A percentile compares a stretch with the other conserved stretches of the same genome.
Conservation (phyloP, 2,113 vertebrate genomes). For the Parotia lawesii region DNA sequence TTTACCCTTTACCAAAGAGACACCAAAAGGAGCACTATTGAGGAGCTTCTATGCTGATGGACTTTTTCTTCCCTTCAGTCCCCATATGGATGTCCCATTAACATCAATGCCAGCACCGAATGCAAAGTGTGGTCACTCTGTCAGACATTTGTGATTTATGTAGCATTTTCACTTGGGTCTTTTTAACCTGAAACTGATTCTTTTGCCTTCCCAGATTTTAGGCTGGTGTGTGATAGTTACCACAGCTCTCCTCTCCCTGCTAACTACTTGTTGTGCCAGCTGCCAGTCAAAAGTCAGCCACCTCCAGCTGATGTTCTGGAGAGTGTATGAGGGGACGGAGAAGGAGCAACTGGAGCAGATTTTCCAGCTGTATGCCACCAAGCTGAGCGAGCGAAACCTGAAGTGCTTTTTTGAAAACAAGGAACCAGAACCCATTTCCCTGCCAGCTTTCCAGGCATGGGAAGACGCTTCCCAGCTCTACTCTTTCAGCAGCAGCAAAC, state of each 20-base stretch:
- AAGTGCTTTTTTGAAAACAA: conserved; percentile 82
- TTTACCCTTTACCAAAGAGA: not conserved
- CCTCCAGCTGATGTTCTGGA: conserved; percentile 87
- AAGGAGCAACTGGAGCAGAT: conserved; percentile 75
- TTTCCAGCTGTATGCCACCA: conserved; percentile 74
- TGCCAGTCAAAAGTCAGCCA: conserved; percentile 86
- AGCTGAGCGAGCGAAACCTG: conserved; percentile 82
- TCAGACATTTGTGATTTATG: not conserved
- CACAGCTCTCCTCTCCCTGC: conserved; percentile 74
- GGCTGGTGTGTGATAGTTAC: conserved; percentile 84
- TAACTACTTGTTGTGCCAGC: conserved; percentile 75
- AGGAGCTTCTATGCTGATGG: not conserved
- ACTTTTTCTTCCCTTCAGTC: not conserved
- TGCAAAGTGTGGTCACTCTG: not conserved
- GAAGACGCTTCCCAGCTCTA: conserved; percentile 81
- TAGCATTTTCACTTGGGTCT: not conserved
- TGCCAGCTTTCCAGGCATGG: conserved; percentile 79
- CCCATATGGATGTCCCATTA: not conserved
- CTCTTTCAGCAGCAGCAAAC: conserved; percentile 65
- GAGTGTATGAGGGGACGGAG: conserved; percentile 76
- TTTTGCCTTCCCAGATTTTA: conserved; percentile 74
- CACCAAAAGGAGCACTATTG: not conserved
- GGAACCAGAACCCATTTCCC: conserved; percentile 64
- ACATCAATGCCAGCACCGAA: fast-evolving
- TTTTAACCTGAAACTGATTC: not conserved